A percentile compares a stretch with the other conserved stretches of the same genome.
Evolutionary conservation across 2,797 vertebrate species (phyloP).

Genomic region (Zenarchopterus dispar): DNA sequence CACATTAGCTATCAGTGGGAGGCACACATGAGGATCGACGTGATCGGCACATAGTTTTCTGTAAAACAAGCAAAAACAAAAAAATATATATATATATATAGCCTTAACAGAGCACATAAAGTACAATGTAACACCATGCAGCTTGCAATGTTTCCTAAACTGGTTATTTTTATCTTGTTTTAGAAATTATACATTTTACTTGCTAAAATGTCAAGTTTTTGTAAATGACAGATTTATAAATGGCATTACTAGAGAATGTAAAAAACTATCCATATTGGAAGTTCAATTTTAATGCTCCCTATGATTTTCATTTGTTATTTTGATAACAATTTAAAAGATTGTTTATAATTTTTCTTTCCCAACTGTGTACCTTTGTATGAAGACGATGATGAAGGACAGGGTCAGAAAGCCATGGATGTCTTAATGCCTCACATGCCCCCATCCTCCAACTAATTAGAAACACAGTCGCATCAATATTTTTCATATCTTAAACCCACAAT

Average conservation of each 20-base stretch:
- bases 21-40: constrained; percentile 80
- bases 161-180: no score
- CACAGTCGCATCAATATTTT: constrained; percentile 2
- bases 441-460: constrained; percentile 90
- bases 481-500: background rate
- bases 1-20: constrained; percentile 84
- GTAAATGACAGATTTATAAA: no score
- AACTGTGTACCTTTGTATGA: constrained; percentile 80
- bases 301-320: background rate
- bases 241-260: background rate
- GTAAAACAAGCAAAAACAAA: constrained; percentile 17
- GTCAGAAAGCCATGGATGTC: constrained; percentile 93
- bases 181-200: no score
- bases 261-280: background rate
- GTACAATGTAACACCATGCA: background rate
- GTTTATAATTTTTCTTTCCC: background rate
- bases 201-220: no score
- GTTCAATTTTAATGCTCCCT: background rate
- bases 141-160: background rate
- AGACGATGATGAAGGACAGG: constrained; percentile 88
- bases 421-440: constrained; percentile 91
- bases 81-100: no score
- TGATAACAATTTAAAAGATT: background rate
- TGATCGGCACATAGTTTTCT: constrained; percentile 83
- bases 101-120: background rate